phyloP scores from a whole-genome alignment of 2,113 vertebrate genomes.

The Choloepus hoffmanni region DNA sequence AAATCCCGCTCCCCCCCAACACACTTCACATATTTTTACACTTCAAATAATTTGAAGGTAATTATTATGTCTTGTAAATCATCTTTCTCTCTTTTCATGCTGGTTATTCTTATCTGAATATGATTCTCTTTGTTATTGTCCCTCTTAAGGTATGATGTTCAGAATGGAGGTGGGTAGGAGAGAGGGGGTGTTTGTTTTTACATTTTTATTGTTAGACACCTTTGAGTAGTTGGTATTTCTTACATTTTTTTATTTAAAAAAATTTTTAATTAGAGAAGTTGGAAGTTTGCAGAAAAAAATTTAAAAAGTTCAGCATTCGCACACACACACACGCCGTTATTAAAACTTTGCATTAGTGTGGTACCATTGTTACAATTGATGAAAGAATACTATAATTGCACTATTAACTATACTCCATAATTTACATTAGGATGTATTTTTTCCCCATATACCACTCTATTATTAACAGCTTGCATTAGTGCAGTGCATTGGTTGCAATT shows the following conservation, averaged over 20 bases:
- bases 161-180: not conserved
- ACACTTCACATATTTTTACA: constrained; percentile 8
- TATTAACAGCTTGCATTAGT: no score
- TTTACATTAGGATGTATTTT: no score
- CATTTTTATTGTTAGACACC: not conserved
- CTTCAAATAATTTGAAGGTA: constrained; percentile 30
- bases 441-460: no score
- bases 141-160: not conserved
- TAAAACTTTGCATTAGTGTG: no score
- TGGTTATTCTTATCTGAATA: not conserved
- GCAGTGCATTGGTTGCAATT: no score
- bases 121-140: not conserved
- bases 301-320: no score
- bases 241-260: not conserved
- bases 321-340: no score
- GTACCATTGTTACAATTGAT: no score
- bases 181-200: not conserved
- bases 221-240: not conserved
- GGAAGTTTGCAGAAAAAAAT: no score
- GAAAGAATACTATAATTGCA: no score
- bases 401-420: no score
- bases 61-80: not conserved
- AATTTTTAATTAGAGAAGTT: no score
- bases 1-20: not conserved
- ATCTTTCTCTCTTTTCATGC: not conserved